Base-by-base conservation (phyloP, 2,797 vertebrate genomes). In the Rhinogobio ventralis region DNA sequence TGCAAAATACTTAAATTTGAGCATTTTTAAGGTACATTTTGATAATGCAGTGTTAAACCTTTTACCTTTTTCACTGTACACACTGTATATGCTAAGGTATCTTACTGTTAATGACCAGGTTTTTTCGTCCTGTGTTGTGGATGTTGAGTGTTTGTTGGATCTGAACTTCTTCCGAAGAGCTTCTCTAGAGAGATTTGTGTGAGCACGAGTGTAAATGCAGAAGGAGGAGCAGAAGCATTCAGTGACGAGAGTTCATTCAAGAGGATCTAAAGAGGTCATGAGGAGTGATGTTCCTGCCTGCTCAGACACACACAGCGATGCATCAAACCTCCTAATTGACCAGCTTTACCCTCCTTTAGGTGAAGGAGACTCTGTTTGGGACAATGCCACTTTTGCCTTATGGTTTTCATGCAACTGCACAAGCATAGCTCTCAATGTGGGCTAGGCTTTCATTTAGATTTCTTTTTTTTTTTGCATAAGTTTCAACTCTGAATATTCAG, bases 281-380 rank as follows among this genome's bases (percentile, higher is more conserved):
- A 73, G 60, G 71, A 83, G 57, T 36, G 71, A 66, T 49, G 49
- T 30, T 10, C n/a, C 39, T 72, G 53, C 62, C 67, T 45, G n/a
- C 6, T 19, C 30, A 55, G n/a, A 57, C 79, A 46, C 36, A 20
- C 80, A 62, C 19, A 73, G 55, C 42, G 7, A 82, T 82, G 42
- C 81, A 64, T 73, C 55, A n/a, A 64, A 73, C 42, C 28, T 33
- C 25, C n/a, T 62, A 62, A 73, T 73, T 82, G 57, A 83, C 57
- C 71, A 39, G 55, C 53, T 33, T 51, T n/a, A n/a, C n/a, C n/a
- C n/a, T n/a, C n/a, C n/a, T n/a, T n/a, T 73, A 23, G 53, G 62
- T 28, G 55, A 57, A n/a, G 5, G 10, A n/a, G n/a, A 6, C 10
- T 60, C 23, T 4, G 64, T 55, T 72, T 60, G n/a, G n/a, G n/a